Conservation (phyloP, 2,888 invertebrate genomes). For the Abscondita cerata region DNA sequence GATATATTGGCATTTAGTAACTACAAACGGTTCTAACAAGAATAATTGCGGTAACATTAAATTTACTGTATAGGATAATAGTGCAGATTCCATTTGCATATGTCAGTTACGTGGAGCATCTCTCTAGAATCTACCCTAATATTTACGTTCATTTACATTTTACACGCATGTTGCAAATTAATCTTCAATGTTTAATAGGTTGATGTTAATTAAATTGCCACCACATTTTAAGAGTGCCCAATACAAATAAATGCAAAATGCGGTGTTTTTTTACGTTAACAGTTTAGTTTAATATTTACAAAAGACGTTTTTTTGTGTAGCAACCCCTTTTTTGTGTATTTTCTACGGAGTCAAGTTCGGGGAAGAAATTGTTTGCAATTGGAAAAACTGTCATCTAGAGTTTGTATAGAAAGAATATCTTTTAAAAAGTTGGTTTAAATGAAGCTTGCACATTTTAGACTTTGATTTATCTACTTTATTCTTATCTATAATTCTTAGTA, state of each 20-base stretch:
- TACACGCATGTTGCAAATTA: slow-evolving; percentile 4
- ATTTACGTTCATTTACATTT: slow-evolving; percentile 13
- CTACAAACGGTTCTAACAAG: slow-evolving; percentile 8
- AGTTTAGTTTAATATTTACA: too few relatives aligned
- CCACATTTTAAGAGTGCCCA: too few relatives aligned
- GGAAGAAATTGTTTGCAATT: neutral
- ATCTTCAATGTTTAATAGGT: neutral
- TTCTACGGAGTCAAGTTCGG: too few relatives aligned
- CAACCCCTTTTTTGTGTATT: too few relatives aligned
- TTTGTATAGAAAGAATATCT: neutral
- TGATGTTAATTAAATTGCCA: neutral
- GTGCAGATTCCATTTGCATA: slow-evolving; percentile 22
- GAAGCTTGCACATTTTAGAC: neutral
- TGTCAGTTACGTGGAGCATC: slow-evolving; percentile 13
- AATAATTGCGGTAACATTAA: slow-evolving; percentile 24
- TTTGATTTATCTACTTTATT: neutral
- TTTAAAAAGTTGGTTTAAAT: neutral
- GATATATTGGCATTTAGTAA: slow-evolving; percentile 10
- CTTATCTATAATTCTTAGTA: too few relatives aligned
- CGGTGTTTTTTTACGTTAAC: too few relatives aligned
- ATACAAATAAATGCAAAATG: too few relatives aligned
- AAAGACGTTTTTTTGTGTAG: too few relatives aligned
- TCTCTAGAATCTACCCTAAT: slow-evolving; percentile 9
- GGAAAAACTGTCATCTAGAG: slow-evolving; percentile 4
- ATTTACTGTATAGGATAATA: slow-evolving; percentile 15